Evolutionary conservation across 2,888 invertebrate species (phyloP).

Genomic region (Drosophila longiperda): DNA sequence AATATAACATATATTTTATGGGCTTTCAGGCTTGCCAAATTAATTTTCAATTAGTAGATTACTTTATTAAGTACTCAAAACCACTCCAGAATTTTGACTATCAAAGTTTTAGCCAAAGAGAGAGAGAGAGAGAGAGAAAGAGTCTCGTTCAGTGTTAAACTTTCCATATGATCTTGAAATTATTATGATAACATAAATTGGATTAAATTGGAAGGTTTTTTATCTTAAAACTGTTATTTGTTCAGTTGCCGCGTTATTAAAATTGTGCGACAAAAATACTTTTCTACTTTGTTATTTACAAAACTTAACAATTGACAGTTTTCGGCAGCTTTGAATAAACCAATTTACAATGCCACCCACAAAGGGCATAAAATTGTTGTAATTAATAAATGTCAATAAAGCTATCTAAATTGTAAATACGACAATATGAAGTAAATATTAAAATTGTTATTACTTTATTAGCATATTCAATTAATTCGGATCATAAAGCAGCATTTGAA

Average conservation of each 20-base stretch:
- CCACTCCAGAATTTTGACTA: neutral
- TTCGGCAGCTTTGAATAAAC: neutral
- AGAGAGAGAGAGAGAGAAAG: neutral
- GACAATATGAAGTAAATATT: neutral
- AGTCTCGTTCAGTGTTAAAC: neutral
- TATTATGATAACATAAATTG: constrained; percentile 24
- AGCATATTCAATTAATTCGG: neutral
- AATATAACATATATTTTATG: constrained; percentile 41
- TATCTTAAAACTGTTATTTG: constrained; percentile 31
- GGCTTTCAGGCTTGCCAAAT: constrained; percentile 18
- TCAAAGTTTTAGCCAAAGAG: neutral
- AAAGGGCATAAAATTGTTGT: neutral
- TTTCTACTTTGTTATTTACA: constrained; percentile 3
- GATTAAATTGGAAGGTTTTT: constrained; percentile 17
- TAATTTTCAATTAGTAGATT: constrained; percentile 37
- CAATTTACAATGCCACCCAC: neutral
- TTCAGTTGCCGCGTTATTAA: constrained; percentile 26
- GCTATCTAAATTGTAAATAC: neutral
- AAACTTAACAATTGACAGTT: neutral
- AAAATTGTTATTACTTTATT: neutral
- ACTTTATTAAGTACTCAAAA: neutral
- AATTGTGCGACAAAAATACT: neutral
- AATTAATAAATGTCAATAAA: neutral
- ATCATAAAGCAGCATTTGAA: neutral
- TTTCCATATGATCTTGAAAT: neutral